These are phyloP conservation scores for Drosophila chauvacae DNA, from an alignment of 1,140 invertebrate genomes.

Conservation along the genomic window DNA sequence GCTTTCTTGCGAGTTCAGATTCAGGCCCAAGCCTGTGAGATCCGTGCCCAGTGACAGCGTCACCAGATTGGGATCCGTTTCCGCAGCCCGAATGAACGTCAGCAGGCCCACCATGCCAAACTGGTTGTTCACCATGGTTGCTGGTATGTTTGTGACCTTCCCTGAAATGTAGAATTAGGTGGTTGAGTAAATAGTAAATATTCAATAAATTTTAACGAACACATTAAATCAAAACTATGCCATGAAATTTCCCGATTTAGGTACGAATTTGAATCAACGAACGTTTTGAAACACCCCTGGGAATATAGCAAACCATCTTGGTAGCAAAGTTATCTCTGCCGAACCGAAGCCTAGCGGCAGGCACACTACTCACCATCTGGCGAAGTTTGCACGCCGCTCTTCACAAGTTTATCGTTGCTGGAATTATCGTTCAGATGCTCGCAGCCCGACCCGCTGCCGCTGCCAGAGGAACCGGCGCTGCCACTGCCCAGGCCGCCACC, in stretches of 20 bases:
- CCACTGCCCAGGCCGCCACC: slow-evolving; percentile 71
- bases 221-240: not conserved
- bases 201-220: not conserved
- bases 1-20: slow-evolving; percentile 98
- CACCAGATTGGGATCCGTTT: slow-evolving; percentile 97
- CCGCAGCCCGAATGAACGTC: slow-evolving; percentile 98
- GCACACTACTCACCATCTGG: slow-evolving; percentile 90
- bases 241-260: too few relatives aligned
- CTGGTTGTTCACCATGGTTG: slow-evolving; percentile 99
- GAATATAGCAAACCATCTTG: not conserved
- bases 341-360: not conserved
- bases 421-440: slow-evolving; percentile 84
- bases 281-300: not conserved
- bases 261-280: not conserved
- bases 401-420: slow-evolving; percentile 86
- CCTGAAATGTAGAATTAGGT: slow-evolving; percentile 85
- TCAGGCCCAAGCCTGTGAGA: slow-evolving; percentile 97
- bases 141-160: slow-evolving; percentile 98
- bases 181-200: slow-evolving; percentile 35
- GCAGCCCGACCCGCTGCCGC: slow-evolving; percentile 51
- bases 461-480: slow-evolving; percentile 45
- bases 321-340: not conserved
- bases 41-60: slow-evolving; percentile 98
- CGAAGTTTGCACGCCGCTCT: slow-evolving; percentile 96
- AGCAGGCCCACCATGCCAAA: slow-evolving; percentile 99